These are phyloP conservation scores for Podarcis siculus DNA, from an alignment of 2,797 vertebrate genomes.

Conservation along the genomic window DNA sequence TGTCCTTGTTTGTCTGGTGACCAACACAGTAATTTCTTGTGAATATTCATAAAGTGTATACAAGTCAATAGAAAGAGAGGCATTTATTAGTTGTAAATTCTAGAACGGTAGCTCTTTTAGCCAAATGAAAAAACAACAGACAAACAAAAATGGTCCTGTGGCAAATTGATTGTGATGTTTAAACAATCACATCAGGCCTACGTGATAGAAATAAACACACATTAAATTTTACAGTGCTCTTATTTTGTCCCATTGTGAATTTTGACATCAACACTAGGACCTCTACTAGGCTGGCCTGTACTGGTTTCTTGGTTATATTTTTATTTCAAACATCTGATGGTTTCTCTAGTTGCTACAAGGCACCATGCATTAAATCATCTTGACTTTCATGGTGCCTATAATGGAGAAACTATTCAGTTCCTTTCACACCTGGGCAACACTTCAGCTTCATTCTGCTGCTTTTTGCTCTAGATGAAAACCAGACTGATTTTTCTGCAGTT, in stretches of 20 bases:
- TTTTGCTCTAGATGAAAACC: conserved; percentile 12
- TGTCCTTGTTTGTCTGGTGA: neutral
- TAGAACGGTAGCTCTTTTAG: neutral
- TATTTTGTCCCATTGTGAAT: neutral
- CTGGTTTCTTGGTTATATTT: neutral
- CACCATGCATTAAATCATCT: neutral
- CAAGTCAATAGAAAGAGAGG: no score
- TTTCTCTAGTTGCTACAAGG: neutral
- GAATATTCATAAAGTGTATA: neutral
- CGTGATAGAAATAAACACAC: neutral
- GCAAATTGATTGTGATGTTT: neutral
- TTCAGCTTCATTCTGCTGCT: conserved; percentile 26
- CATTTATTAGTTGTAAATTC: neutral
- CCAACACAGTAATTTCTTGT: neutral
- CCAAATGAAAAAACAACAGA: neutral
- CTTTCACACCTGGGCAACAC: neutral
- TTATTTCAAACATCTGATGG: neutral
- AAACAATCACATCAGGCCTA: neutral
- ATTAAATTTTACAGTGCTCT: neutral
- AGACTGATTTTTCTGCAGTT: conserved; percentile 1
- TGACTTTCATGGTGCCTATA: neutral
- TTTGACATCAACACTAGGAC: neutral
- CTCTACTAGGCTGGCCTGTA: neutral
- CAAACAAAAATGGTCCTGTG: neutral
- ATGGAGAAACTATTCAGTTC: neutral